Evolutionary conservation across 2,113 vertebrate genomes (phyloP).

Genomic region (Melanerpes aurifrons): DNA sequence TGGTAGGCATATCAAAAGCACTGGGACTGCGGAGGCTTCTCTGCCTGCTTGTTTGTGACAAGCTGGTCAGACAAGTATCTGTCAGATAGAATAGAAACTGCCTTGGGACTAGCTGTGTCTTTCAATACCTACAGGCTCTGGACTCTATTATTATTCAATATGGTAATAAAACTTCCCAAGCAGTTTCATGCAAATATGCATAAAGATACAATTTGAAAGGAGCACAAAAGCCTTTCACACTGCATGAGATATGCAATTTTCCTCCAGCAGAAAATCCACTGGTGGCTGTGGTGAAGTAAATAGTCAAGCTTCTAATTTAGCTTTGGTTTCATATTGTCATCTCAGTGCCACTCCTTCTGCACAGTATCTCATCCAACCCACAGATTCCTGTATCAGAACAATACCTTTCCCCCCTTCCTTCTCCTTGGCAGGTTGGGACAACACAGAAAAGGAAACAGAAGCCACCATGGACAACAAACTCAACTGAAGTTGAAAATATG

Average conservation of each 20-base stretch:
- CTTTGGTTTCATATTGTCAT: conserved; percentile 33
- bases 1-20: not conserved
- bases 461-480: not conserved
- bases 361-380: not conserved
- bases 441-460: not conserved
- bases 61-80: not conserved
- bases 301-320: conserved; percentile 10
- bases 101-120: not conserved
- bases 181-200: not conserved
- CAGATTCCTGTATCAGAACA: not conserved
- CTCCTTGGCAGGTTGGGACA: not conserved
- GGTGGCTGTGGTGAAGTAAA: not conserved
- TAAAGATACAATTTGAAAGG: not conserved
- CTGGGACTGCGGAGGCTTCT: not conserved
- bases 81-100: not conserved
- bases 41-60: not conserved
- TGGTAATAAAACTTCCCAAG: conserved; percentile 19
- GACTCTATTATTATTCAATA: not conserved
- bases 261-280: not conserved
- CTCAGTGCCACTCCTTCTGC: not conserved
- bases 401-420: not conserved
- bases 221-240: not conserved
- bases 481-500: not conserved
- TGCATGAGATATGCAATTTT: not conserved
- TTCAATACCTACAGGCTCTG: not conserved